phyloP scores from a whole-genome alignment of 2,113 vertebrate species.

The Heliornis fulica region DNA sequence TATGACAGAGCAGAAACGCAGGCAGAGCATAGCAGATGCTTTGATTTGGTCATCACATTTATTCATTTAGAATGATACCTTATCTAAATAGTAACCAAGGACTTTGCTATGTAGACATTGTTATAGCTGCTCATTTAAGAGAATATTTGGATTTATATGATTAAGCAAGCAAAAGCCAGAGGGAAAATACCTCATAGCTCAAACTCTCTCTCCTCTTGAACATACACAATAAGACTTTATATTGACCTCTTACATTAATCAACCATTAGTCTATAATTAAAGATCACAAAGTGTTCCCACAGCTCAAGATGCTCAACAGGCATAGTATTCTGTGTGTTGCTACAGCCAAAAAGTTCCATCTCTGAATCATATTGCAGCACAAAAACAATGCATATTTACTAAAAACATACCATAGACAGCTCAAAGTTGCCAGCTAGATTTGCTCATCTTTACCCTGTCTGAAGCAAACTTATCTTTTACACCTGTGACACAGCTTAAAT shows the following conservation, averaged over 20 bases:
- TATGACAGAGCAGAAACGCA: rapidly evolving
- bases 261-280: neutral
- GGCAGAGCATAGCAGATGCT: neutral
- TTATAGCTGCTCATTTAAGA: neutral
- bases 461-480: neutral
- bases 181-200: neutral
- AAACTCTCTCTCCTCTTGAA: neutral
- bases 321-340: neutral
- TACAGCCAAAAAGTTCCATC: neutral
- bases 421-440: neutral
- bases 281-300: neutral
- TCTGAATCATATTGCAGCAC: neutral
- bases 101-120: neutral
- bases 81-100: neutral
- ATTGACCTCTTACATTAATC: neutral
- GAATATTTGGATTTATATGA: neutral
- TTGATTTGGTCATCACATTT: neutral
- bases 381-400: rapidly evolving
- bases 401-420: neutral
- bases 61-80: neutral
- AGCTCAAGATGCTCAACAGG: neutral
- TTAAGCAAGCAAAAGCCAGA: neutral
- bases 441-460: neutral
- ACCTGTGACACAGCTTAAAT: neutral
- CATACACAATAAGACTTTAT: neutral